phyloP scores from a whole-genome alignment of 2,797 vertebrate genomes.

The Xiphophorus birchmanni region DNA sequence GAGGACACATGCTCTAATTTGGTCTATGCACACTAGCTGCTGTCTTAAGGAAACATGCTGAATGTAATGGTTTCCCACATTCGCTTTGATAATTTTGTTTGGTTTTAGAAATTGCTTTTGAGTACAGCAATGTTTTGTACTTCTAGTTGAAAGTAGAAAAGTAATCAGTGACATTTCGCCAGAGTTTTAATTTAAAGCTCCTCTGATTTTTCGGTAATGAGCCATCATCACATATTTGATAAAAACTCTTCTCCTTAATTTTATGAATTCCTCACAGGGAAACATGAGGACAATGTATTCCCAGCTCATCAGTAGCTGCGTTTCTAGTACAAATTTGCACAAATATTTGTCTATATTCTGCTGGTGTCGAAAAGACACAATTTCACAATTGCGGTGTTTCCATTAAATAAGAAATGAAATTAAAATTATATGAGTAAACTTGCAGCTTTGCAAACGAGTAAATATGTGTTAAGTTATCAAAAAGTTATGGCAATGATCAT shows the following conservation, averaged over 20 bases:
- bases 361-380: too few relatives aligned
- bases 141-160: not conserved
- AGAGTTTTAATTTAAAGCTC: not conserved
- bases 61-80: not conserved
- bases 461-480: too few relatives aligned
- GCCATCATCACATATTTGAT: not conserved
- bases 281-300: not conserved
- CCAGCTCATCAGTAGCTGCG: not conserved
- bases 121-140: not conserved
- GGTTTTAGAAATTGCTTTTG: not conserved
- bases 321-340: too few relatives aligned
- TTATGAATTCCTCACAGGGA: not conserved
- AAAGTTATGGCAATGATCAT: too few relatives aligned
- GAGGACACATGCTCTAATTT: constrained; percentile 14
- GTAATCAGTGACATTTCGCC: not conserved
- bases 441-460: too few relatives aligned
- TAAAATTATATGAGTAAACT: too few relatives aligned
- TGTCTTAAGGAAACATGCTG: not conserved
- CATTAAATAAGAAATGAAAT: too few relatives aligned
- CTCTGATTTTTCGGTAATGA: not conserved
- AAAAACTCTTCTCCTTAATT: not conserved
- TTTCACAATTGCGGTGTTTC: too few relatives aligned
- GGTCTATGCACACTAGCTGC: not conserved
- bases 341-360: too few relatives aligned
- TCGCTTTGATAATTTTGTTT: not conserved